phyloP scores from a whole-genome alignment of 92 coral and sea anemone species.

The Porites rus region DNA sequence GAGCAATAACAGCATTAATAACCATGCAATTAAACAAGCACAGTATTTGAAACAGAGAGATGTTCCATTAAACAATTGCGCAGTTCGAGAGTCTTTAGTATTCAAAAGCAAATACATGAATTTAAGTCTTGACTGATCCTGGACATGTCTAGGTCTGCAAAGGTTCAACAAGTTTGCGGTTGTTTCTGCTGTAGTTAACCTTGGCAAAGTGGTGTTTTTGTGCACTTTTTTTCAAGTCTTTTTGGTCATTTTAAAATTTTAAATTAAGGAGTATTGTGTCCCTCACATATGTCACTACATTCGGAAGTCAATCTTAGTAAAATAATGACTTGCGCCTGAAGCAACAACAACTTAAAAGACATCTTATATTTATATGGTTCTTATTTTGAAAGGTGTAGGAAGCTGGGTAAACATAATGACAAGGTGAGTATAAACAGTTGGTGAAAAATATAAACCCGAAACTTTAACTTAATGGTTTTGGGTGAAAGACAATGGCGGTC shows the following conservation, averaged over 20 bases:
- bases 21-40: not conserved
- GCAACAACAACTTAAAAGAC: not conserved
- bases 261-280: not conserved
- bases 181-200: too few relatives aligned
- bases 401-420: conserved; percentile 1
- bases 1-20: too few relatives aligned
- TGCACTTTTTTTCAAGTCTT: not conserved
- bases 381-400: not conserved
- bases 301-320: not conserved
- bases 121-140: too few relatives aligned
- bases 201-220: not conserved
- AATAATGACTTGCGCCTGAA: not conserved
- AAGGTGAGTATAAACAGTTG: not conserved
- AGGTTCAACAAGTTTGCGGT: too few relatives aligned
- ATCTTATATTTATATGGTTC: not conserved
- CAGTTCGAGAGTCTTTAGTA: not conserved
- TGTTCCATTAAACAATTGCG: not conserved
- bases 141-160: too few relatives aligned
- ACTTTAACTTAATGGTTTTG: not conserved
- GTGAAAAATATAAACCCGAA: not conserved
- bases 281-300: not conserved
- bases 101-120: not conserved
- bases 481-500: not conserved
- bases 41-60: not conserved
- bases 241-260: not conserved